Evolutionary conservation across 2,888 invertebrate genomes (phyloP).

Genomic region (Tachina grossa): DNA sequence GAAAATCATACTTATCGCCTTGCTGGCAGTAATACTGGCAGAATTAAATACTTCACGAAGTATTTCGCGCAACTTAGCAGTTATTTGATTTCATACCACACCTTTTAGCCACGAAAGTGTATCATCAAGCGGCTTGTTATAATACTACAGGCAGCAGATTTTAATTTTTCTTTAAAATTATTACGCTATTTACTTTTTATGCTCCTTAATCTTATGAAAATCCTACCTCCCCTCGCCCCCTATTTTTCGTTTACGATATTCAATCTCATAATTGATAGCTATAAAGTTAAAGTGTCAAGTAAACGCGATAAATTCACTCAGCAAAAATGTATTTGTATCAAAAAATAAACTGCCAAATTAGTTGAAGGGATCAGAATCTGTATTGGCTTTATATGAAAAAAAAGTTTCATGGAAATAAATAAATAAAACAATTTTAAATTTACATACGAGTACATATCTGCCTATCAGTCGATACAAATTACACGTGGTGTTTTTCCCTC

Average conservation of each 20-base stretch:
- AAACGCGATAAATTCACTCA: conserved; percentile 3
- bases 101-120: too few relatives aligned
- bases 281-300: conserved; percentile 12
- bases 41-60: too few relatives aligned
- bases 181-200: too few relatives aligned
- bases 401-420: not conserved
- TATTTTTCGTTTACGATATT: not conserved
- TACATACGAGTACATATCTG: not conserved
- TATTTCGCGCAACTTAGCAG: too few relatives aligned
- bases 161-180: too few relatives aligned
- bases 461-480: conserved; percentile 42
- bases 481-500: conserved; percentile 17
- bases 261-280: conserved; percentile 3
- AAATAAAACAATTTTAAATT: conserved; percentile 7
- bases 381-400: conserved; percentile 11
- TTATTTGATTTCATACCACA: too few relatives aligned
- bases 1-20: too few relatives aligned
- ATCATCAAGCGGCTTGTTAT: too few relatives aligned
- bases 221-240: too few relatives aligned
- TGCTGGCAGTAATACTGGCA: too few relatives aligned
- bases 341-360: conserved; percentile 9
- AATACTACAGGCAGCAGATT: too few relatives aligned
- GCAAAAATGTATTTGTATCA: not conserved
- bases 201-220: not conserved
- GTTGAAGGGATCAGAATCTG: not conserved